These are phyloP conservation scores for Lepus oiostolus DNA, from an alignment of 2,797 vertebrate genomes.

Conservation along the genomic window DNA sequence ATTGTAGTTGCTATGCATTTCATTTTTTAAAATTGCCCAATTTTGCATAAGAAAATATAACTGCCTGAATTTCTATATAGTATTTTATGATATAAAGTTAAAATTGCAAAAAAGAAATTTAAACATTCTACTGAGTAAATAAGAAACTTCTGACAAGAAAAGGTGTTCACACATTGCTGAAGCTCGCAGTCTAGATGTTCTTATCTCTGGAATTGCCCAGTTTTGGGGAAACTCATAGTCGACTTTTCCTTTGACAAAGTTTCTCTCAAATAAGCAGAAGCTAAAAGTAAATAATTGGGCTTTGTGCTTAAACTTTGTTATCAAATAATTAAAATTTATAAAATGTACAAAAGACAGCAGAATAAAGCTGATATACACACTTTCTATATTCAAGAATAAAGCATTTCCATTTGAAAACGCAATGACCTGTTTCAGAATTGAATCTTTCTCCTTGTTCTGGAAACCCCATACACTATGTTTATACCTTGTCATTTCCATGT, in stretches of 20 bases:
- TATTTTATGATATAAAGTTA: not conserved
- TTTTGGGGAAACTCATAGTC: not conserved
- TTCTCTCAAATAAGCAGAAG: not conserved
- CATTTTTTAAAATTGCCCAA: not conserved
- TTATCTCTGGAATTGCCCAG: not conserved
- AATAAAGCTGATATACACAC: not conserved
- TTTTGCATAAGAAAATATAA: not conserved
- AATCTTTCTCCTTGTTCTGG: not conserved
- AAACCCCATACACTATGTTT: not conserved
- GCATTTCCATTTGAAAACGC: not conserved
- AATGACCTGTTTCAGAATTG: not conserved
- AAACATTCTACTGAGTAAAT: not conserved
- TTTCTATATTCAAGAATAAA: not conserved
- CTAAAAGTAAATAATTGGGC: not conserved
- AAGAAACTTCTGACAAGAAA: not conserved
- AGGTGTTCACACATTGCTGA: not conserved
- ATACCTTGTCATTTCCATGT: not conserved
- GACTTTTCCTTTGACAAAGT: not conserved
- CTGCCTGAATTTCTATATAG: not conserved
- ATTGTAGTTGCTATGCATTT: not conserved
- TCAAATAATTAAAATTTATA: not conserved
- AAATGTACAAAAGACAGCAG: not conserved
- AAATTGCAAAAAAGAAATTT: not conserved
- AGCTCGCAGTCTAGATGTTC: not conserved
- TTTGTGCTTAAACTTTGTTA: not conserved